Conservation (phyloP, 1,140 invertebrate genomes). For the Cyclargus thomasi region DNA sequence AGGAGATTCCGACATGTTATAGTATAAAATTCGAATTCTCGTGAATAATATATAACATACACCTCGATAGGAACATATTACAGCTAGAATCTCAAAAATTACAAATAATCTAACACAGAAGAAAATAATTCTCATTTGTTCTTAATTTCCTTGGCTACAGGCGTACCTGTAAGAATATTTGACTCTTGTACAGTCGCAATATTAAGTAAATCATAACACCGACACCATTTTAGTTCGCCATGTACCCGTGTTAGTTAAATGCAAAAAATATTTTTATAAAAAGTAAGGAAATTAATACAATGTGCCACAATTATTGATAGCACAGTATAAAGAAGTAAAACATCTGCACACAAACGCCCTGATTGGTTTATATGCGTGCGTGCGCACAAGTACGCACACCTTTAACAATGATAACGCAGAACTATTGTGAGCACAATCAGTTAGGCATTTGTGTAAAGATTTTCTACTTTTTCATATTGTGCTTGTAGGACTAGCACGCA, state of each 20-base stretch:
- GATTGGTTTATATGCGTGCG: no score
- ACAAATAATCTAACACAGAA: conserved; percentile 34
- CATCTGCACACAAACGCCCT: no score
- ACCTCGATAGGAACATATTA: conserved; percentile 35
- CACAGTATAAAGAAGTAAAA: no score
- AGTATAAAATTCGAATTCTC: conserved; percentile 23
- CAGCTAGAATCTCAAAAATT: conserved; percentile 29
- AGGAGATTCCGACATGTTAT: conserved; percentile 51
- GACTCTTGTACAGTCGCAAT: conserved; percentile 25
- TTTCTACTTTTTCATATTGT: no score
- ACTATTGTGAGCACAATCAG: no score
- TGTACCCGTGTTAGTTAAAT: conserved; percentile 30
- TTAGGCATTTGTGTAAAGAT: no score
- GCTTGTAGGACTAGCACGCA: no score
- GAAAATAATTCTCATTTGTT: conserved; percentile 41
- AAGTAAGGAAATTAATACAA: conserved; percentile 22
- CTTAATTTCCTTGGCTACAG: conserved; percentile 56
- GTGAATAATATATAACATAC: conserved; percentile 43
- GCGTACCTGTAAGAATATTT: conserved; percentile 60
- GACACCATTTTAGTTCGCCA: conserved; percentile 35
- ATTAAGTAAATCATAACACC: conserved; percentile 27
- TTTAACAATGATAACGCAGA: no score
- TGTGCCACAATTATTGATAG: conserved; percentile 17
- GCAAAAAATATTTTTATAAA: conserved; percentile 14
- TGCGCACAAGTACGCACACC: no score